Evolutionary conservation across 2,888 invertebrate genomes (phyloP).

Genomic region (Acholoe squamosa): DNA sequence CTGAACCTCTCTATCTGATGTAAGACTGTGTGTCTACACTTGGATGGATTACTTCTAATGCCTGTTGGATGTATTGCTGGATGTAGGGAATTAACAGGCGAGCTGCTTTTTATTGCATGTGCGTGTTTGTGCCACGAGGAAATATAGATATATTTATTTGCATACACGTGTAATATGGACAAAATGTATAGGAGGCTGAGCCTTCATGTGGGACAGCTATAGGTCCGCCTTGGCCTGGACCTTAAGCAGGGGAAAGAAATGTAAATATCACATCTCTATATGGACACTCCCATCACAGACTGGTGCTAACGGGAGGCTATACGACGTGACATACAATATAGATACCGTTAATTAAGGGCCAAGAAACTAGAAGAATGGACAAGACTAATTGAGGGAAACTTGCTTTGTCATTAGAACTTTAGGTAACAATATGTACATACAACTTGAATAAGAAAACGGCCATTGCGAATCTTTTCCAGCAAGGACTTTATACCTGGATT

Average conservation of each 20-base stretch:
- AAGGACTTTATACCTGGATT: no score
- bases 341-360: no score
- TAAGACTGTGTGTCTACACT: not conserved
- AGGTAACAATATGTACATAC: no score
- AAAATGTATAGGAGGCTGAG: not conserved
- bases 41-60: not conserved
- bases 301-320: not conserved
- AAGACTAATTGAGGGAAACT: no score
- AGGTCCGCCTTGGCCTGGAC: not conserved
- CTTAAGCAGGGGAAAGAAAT: not conserved
- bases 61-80: not conserved
- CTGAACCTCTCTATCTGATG: not conserved
- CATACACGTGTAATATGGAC: not conserved
- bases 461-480: no score
- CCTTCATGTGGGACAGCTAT: not conserved
- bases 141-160: conserved; percentile 8
- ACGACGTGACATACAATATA: not conserved
- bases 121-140: not conserved
- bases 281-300: not conserved
- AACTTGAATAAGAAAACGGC: no score
- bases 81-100: not conserved
- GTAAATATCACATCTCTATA: not conserved
- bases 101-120: not conserved
- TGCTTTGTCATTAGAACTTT: no score
- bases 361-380: no score